Base-by-base conservation (phyloP, 2,888 invertebrate genomes). In the Anthophora plumipes region DNA sequence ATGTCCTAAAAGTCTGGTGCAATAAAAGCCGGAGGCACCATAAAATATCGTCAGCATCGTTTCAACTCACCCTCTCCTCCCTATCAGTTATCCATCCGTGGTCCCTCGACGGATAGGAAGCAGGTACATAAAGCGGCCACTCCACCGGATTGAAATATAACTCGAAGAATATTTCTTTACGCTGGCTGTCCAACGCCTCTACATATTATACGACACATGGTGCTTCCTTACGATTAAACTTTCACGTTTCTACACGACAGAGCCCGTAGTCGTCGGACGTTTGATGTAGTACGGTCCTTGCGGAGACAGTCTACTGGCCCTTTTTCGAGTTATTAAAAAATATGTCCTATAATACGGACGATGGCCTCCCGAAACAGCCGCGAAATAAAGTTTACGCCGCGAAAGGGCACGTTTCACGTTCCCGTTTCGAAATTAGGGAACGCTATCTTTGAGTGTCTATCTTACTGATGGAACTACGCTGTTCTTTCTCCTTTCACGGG, bases 61-160 rank as follows among this genome's bases (percentile, higher is more conserved):
- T 75, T 80, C 69, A 67, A n/a, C n/a, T n/a, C n/a, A n/a, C n/a
- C n/a, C n/a, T n/a, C n/a, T n/a, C 59, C 60, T 63, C 67, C 66
- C 77, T 81, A 82, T 85, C 87, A 77, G 86, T 88, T 88, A 87
- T 85, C 85, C 80, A 79, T 85, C 78, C 83, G 70, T 63, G 78
- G 83, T 82, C 85, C 78, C 85, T 71, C 74, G 75, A 43, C 78
- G 83, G 81, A 87, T 82, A 72, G 79, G 80, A 77, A 80, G 67
- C 72, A 64, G 69, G 77, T 83, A 81, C 80, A 86, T 88, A 85
- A 88, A 88, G 79, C 79, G 77, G 75, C 63, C 78, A 80, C 86
- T 83, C 68, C 68, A 85, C 46, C 71, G 80, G 88, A 88, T 88
- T 88, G 88, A 88, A 88, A 88, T 88, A 86, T 88, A 86, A 83